Percentiles rank a stretch among this genome's conserved stretches.
phyloP scores from a whole-genome alignment of 2,888 invertebrate species.

The Oeneis ivallda region DNA sequence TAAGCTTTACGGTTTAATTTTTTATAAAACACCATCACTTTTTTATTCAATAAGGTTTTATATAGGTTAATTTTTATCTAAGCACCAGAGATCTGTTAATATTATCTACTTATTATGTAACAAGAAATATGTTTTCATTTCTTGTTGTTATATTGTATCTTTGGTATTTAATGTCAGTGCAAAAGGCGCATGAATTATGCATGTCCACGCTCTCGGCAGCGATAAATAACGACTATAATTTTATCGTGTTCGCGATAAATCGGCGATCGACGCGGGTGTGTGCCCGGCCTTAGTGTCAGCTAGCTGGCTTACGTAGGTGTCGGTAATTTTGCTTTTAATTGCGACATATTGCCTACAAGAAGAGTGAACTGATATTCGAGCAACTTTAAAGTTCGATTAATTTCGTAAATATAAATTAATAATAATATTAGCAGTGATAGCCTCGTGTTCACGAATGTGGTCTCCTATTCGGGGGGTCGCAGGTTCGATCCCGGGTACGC shows the following conservation, averaged over 20 bases:
- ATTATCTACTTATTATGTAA: not conserved
- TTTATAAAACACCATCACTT: no score
- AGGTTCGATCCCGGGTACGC: no score
- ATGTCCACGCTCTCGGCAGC: slow-evolving; percentile 60
- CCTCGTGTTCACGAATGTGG: no score
- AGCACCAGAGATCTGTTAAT: no score
- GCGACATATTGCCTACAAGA: slow-evolving; percentile 42
- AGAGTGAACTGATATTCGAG: not conserved
- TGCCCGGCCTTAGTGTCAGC: slow-evolving; percentile 48
- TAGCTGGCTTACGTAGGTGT: slow-evolving; percentile 46
- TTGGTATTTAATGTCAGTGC: slow-evolving; percentile 49
- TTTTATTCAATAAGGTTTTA: no score
- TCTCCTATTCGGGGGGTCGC: no score
- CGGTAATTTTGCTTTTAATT: slow-evolving; percentile 55
- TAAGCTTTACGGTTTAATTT: no score
- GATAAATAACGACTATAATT: slow-evolving; percentile 79
- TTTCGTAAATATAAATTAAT: no score
- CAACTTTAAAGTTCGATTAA: no score
- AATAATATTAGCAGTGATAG: no score
- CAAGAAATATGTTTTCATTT: not conserved
- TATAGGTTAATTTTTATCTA: no score
- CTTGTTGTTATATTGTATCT: slow-evolving; percentile 2
- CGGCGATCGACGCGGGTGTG: slow-evolving; percentile 57
- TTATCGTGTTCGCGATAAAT: slow-evolving; percentile 74
- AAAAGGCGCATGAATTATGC: slow-evolving; percentile 71